These are phyloP conservation scores for Ligdia adustata DNA, from an alignment of 2,888 invertebrate species.

Conservation along the genomic window DNA sequence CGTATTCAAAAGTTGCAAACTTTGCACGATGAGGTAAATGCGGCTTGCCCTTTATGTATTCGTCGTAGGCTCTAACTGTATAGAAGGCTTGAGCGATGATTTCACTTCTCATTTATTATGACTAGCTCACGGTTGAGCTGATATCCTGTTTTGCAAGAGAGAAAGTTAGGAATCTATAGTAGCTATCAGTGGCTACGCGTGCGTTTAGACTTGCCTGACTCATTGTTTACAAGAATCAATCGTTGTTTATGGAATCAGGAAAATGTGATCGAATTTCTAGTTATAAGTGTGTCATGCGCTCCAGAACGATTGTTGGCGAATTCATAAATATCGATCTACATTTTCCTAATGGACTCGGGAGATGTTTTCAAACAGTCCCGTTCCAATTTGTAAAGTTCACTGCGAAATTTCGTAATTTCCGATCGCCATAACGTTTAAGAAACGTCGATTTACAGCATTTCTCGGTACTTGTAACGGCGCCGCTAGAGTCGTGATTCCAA, in stretches of 20 bases:
- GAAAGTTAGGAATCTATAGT: conserved; percentile 55
- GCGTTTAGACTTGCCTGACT: conserved; percentile 42
- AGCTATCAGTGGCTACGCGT: conserved; percentile 23
- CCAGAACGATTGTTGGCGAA: conserved; percentile 24
- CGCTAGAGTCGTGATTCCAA: not conserved
- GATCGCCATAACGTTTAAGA: conserved; percentile 1
- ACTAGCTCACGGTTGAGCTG: conserved; percentile 36
- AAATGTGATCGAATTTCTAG: conserved; percentile 16
- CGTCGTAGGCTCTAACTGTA: conserved; percentile 9
- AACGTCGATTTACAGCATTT: not conserved
- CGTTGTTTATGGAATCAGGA: conserved; percentile 14
- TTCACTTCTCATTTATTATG: conserved; percentile 42
- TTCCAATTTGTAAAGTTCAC: conserved; percentile 5
- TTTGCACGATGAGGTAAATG: conserved; percentile 23
- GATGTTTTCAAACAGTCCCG: conserved; percentile 8
- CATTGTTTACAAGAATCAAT: conserved; percentile 43
- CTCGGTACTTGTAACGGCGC: not conserved
- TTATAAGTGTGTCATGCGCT: conserved; percentile 15
- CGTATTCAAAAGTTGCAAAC: conserved; percentile 17
- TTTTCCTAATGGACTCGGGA: conserved; percentile 8
- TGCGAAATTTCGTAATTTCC: conserved; percentile 11
- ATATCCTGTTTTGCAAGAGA: conserved; percentile 49
- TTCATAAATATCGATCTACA: conserved; percentile 36
- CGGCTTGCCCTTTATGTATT: conserved; percentile 16
- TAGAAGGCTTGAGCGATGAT: conserved; percentile 32